Percentiles rank a stretch among this genome's conserved stretches.
These are phyloP conservation scores for Magallana angulata DNA, from an alignment of 1,140 invertebrate genomes.

Conservation along the genomic window DNA sequence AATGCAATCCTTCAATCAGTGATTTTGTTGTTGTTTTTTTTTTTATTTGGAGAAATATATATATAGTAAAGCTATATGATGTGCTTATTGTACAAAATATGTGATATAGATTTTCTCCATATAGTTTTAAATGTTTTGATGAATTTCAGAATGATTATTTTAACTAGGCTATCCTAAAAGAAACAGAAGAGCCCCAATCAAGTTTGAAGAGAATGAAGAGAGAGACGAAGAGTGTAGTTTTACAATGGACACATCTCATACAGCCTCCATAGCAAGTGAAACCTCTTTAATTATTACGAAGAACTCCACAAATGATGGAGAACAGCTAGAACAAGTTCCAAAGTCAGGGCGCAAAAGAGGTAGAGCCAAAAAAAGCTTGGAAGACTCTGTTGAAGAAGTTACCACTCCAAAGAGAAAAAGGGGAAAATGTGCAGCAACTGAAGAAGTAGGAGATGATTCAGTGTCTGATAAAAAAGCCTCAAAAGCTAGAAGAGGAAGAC, in stretches of 20 bases:
- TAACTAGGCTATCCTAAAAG: conserved; percentile 25
- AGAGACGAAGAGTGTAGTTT: not conserved
- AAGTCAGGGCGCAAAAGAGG: not conserved
- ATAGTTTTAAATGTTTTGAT: too few relatives aligned
- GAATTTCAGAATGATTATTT: too few relatives aligned
- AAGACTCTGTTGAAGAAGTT: not conserved
- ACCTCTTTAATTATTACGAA: not conserved
- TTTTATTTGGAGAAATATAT: too few relatives aligned
- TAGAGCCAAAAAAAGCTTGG: not conserved
- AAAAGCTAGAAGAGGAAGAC: not conserved
- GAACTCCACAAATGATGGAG: not conserved
- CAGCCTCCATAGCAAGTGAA: not conserved
- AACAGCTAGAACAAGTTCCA: not conserved
- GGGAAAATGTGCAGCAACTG: not conserved
- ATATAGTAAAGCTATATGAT: too few relatives aligned
- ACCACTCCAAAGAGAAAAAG: not conserved
- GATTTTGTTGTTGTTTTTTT: too few relatives aligned
- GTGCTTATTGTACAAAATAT: too few relatives aligned
- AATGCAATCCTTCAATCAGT: too few relatives aligned
- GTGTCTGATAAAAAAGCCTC: not conserved
- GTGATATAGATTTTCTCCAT: too few relatives aligned
- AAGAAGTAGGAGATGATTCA: not conserved
- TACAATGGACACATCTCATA: not conserved
- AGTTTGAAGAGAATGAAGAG: not conserved
- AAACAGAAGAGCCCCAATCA: not conserved